Evolutionary conservation across 1,140 invertebrate genomes (phyloP).

Genomic region (Ceratitis capitata): DNA sequence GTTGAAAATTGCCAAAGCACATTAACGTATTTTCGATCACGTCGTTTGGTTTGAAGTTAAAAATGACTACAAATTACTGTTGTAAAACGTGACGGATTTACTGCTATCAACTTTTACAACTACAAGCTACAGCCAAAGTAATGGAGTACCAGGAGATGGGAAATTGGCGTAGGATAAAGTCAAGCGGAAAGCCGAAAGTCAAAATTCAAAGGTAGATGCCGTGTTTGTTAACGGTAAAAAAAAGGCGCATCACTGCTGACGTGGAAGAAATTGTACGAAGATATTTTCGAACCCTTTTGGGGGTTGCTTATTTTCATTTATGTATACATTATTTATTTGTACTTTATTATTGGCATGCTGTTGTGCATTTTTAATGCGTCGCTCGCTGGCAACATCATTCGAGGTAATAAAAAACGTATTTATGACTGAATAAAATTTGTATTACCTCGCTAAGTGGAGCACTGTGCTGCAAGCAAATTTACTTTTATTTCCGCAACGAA

Average conservation of each 20-base stretch:
- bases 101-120: neutral
- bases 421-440: neutral
- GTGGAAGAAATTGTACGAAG: neutral
- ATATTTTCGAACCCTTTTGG: neutral
- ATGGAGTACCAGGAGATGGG: neutral
- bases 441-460: neutral
- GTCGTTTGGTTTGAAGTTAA: neutral
- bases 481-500: neutral
- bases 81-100: constrained; percentile 30
- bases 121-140: neutral
- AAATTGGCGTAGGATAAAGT: neutral
- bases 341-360: neutral
- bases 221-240: neutral
- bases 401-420: neutral
- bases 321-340: neutral
- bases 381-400: neutral
- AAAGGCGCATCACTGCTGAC: neutral
- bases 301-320: neutral
- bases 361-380: neutral
- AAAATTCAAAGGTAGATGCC: neutral
- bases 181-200: neutral
- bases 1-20: neutral
- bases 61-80: constrained; percentile 28
- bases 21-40: constrained; percentile 34
- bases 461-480: neutral